Base-by-base conservation (phyloP, 2,797 vertebrate genomes). In the Mus spretus region DNA sequence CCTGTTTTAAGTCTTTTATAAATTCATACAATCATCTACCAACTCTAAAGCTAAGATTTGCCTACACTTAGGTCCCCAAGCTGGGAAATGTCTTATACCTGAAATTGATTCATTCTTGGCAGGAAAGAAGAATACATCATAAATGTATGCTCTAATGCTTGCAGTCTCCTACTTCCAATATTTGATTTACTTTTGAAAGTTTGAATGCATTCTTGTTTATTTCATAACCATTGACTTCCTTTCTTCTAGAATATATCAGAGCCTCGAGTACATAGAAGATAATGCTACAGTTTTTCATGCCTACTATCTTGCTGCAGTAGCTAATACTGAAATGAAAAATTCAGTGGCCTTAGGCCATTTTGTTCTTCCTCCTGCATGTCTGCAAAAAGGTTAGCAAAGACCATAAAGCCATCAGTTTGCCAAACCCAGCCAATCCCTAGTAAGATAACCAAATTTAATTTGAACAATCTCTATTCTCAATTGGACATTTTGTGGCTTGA, bases 261-360 rank as follows among this genome's bases (percentile, higher is more conserved):
- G 99, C 97, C 98, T 98, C 67, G 98, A 99, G 93, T 99, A 99
- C 98, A 79, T 99, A 57, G 98, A 98, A 95, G 98, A 99, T 97
- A 99, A 98, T 95, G 98, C 99, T 95, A 99, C 99, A 0, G 98
- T 99, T 89, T 99, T 99, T 97, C 99, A 99, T 97, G 98, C 99
- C 95, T 77, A 89, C 59, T 99, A 99, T 97, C 98, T 99, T 59
- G 98, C 98, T 0, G 97, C 98, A 0, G 99, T 98, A 97, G 97
- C 98, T 19, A 96, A 97, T 0, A 80, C 98, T 0, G 94, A 96
- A 91, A 98, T 98, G 31, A 98, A 99, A 61, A 97, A 96, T 47
- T 98, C 98, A 0, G 98, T 99, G 85, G 90, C 96, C 74, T 98
- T 99, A 22, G 99, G 99, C 44, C 99, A 99, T 95, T 99, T 99